A percentile compares a stretch with the other conserved stretches of the same genome.
Conservation (phyloP, 2,797 vertebrate species). For the Prionace glauca region DNA sequence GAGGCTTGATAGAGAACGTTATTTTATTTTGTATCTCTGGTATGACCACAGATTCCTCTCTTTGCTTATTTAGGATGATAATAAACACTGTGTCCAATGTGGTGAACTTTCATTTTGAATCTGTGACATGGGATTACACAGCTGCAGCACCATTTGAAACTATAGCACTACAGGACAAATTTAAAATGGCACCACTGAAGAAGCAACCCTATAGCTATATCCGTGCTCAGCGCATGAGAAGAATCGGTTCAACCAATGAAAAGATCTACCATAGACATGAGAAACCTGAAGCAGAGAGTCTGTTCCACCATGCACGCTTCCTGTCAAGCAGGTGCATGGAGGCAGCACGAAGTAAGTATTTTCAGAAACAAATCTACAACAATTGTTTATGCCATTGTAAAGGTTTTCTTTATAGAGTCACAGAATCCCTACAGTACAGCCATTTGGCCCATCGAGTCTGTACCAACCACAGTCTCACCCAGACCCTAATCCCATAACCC, state of each 20-base stretch:
- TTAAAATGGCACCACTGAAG: conserved; percentile 35
- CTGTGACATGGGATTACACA: conserved; percentile 68
- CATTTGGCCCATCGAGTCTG: too few relatives aligned
- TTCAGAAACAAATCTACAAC: background rate
- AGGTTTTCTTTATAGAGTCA: background rate
- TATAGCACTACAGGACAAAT: conserved; percentile 2
- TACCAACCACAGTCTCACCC: too few relatives aligned
- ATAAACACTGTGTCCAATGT: conserved; percentile 62
- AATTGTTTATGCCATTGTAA: background rate
- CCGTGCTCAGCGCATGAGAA: conserved; percentile 9
- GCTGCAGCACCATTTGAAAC: background rate
- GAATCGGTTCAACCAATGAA: conserved; percentile 34
- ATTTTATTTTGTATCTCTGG: background rate
- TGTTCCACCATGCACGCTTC: conserved; percentile 41
- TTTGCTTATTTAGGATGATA: conserved; percentile 60
- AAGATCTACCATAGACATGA: conserved; percentile 39
- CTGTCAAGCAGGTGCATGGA: conserved; percentile 40
- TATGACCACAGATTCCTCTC: background rate
- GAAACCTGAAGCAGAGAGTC: background rate
- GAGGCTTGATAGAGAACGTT: background rate
- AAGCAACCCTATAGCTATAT: conserved; percentile 31
- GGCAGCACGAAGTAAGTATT: conserved; percentile 45
- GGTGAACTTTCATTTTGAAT: conserved; percentile 66
- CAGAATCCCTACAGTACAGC: too few relatives aligned
- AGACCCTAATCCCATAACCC: too few relatives aligned